A percentile compares a stretch with the other conserved stretches of the same genome.
Evolutionary conservation across 2,797 vertebrate species (phyloP).

Genomic region (Gorsachius magnificus): DNA sequence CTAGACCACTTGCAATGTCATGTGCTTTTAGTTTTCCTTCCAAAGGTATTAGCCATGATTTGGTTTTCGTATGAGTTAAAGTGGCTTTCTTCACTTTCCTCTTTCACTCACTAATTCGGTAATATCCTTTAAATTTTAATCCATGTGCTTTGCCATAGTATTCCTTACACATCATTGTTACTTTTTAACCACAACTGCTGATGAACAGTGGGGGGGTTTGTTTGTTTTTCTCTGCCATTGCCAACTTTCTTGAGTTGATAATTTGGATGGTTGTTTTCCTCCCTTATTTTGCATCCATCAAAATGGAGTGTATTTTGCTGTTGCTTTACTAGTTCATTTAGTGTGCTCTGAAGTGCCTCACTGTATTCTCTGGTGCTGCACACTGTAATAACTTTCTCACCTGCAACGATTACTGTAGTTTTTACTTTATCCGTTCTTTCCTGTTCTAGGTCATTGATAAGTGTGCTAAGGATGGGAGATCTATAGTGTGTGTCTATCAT

Average conservation of each 20-base stretch:
- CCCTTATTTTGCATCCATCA: not conserved
- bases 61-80: not conserved
- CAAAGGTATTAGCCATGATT: rapidly evolving
- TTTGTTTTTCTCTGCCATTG: not conserved
- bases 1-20: not conserved
- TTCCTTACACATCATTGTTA: not conserved
- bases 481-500: not conserved
- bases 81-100: not conserved
- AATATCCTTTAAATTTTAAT: not conserved
- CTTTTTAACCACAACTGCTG: not conserved
- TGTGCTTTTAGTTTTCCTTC: not conserved
- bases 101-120: not conserved
- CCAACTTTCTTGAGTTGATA: not conserved
- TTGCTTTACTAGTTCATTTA: not conserved
- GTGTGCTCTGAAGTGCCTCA: not conserved
- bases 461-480: not conserved
- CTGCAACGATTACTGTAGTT: not conserved
- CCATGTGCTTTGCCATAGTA: not conserved
- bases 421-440: not conserved
- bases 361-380: not conserved
- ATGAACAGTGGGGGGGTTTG: not conserved
- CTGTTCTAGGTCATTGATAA: not conserved
- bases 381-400: not conserved
- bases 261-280: not conserved
- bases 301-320: not conserved